Evolutionary conservation across 2,888 invertebrate species (phyloP).

Genomic region (Patella ulyssiponensis): DNA sequence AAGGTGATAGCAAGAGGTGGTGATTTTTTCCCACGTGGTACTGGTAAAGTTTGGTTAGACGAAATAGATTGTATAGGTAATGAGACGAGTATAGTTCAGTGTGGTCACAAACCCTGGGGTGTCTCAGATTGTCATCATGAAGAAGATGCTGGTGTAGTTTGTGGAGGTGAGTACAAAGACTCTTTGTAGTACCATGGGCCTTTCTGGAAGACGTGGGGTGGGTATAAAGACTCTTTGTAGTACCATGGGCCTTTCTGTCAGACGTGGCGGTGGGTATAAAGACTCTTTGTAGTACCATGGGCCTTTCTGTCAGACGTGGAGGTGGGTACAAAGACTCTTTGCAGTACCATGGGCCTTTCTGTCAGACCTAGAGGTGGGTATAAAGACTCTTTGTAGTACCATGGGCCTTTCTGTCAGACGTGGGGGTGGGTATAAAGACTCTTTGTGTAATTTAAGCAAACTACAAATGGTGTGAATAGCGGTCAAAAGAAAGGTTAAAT

Average conservation of each 20-base stretch:
- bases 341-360: too few relatives aligned
- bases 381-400: too few relatives aligned
- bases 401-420: too few relatives aligned
- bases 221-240: too few relatives aligned
- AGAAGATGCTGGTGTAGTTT: slow-evolving; percentile 50
- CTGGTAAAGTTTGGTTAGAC: slow-evolving; percentile 47
- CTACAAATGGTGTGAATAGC: too few relatives aligned
- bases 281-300: too few relatives aligned
- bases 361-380: not conserved
- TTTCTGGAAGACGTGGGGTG: too few relatives aligned
- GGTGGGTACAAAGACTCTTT: not conserved
- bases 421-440: too few relatives aligned
- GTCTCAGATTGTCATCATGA: slow-evolving; percentile 45
- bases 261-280: slow-evolving; percentile 12
- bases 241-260: too few relatives aligned
- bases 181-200: too few relatives aligned
- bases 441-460: too few relatives aligned
- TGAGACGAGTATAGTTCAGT: slow-evolving; percentile 44
- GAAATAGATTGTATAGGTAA: slow-evolving; percentile 49
- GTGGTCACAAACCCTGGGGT: slow-evolving; percentile 52
- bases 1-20: slow-evolving; percentile 8
- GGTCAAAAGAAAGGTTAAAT: too few relatives aligned
- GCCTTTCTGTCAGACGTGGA: slow-evolving; percentile 1
- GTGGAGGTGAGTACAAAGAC: slow-evolving; percentile 14
- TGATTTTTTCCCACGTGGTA: not conserved